Evolutionary conservation across 1,140 invertebrate species (phyloP).

Genomic region (Elymnias hypermnestra): DNA sequence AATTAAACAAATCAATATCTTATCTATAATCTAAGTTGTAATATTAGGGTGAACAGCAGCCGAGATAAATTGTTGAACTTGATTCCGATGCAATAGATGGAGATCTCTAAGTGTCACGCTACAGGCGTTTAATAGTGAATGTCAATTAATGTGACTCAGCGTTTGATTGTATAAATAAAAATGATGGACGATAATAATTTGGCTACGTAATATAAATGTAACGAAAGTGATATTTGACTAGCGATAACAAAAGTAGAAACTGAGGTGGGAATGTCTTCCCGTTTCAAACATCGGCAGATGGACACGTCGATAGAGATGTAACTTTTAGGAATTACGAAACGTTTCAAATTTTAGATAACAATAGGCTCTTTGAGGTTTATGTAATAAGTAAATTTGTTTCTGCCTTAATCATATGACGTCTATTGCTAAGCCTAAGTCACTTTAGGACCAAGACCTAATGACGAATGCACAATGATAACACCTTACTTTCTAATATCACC

Average conservation of each 20-base stretch:
- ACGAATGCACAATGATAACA: too few species aligned
- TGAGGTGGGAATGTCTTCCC: neutral
- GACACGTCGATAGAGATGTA: too few species aligned
- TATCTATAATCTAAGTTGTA: neutral
- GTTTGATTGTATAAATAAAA: slow-evolving; percentile 3
- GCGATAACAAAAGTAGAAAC: neutral
- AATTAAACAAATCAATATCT: slow-evolving; percentile 7
- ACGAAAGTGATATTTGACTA: neutral
- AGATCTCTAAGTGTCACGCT: neutral
- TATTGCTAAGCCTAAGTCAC: too few species aligned
- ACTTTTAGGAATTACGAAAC: too few species aligned
- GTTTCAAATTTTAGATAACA: too few species aligned
- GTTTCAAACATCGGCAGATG: too few species aligned
- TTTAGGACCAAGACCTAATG: too few species aligned
- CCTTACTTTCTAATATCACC: too few species aligned
- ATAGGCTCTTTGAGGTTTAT: too few species aligned
- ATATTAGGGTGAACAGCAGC: slow-evolving; percentile 3
- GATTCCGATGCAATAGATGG: neutral
- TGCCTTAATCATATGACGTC: too few species aligned
- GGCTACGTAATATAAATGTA: slow-evolving; percentile 5
- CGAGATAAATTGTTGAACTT: neutral
- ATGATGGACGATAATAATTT: neutral
- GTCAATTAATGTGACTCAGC: slow-evolving; percentile 1
- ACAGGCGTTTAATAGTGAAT: neutral
- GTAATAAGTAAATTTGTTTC: too few species aligned